Evolutionary conservation across 64 coral and sea anemone genomes (phyloP), one percentile per base, ranked within the genome.

Genomic region (Astreopora myriophthalma): DNA sequence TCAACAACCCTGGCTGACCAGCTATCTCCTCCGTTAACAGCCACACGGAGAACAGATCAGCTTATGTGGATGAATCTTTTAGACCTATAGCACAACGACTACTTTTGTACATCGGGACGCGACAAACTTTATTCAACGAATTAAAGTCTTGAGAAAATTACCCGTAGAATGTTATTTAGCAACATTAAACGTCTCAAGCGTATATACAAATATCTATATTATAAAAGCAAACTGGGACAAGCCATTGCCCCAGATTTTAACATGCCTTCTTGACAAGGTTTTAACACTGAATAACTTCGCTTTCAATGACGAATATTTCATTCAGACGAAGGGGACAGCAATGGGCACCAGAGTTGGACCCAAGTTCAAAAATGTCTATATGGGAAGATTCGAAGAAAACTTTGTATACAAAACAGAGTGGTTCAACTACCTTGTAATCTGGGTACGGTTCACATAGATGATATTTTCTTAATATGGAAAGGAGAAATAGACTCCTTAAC

Each of bases 361-460:
- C 40, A 87, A 87, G 67, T 87, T 71, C 51, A 71, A 69, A 35
- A 76, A 74, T 61, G 34, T 88, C 26, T 88, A 58, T 55, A 87
- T 87, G 66, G 85, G 68, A 34, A 25, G 49, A 20, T 87, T 87
- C 72, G 67, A n/a, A 87, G 32, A 73, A 69, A 62, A 51, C n/a
- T 87, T 46, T 68, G 65, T 87, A 48, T 48, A 73, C 48, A 42
- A 49, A 75, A 88, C 69, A 32, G 22, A 49, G 74, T 76, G 86
- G 86, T 34, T 19, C 32, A 55, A 88, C 29, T 88, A 68, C 46
- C 30, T 75, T 16, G 30, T 68, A 55, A 30, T 34, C 69, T 88
- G 86, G 86, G 48, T 71, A 72, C 25, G 86, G 35, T 88, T 49
- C n/a, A n/a, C 70, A 88, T 75, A 51, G 86, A 88, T 34, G 86